Evolutionary conservation across 2,888 invertebrate genomes (phyloP), one percentile per base, ranked within the genome.

Genomic region (Tribolium freemani): DNA sequence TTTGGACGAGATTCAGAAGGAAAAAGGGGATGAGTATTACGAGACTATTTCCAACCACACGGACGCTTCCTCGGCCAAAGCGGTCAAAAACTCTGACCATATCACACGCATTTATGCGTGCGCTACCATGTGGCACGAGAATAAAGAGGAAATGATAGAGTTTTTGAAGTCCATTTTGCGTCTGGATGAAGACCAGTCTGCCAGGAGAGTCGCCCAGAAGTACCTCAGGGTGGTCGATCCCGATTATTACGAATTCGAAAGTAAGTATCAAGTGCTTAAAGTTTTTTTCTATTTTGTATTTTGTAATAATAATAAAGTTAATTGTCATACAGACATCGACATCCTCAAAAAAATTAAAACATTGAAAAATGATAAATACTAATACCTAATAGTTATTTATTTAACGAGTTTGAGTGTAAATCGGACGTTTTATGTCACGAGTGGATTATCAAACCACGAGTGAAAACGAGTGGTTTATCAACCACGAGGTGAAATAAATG

Each of bases 111-210:
- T 99, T 79, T 99, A 96, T 84, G 96, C 97, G 31, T 99, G 99
- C 87, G 95, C 95, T 53, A 99, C 99, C 78, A 99, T 99, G 98
- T 99, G 99, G 99, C 99, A 99, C 87, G 99, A 99, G 88, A 99
- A 96, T 38, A 94, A 93, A 85, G 96, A 96, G 80, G 99, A 99
- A 87, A 99, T 99, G 98, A 94, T 97, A 82, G 97, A 98, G 88
- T 96, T 99, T 88, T 92, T 99, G 86, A 98, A 98, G 86, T 97
- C 97, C 78, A 95, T 99, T 80, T 89, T 96, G 79, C 90, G 99
- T 56, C 88, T 99, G 88, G 99, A 99, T 85, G 97, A 97, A 86
- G 99, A 99, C 87, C 98, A 99, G 85, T 96, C 96, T 80, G 98
- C 98, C 0, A 90, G 98, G 63, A 90, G 97, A 60, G 96, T 97